phyloP scores from a whole-genome alignment of 2,888 invertebrate genomes.

The Acleris cristana region DNA sequence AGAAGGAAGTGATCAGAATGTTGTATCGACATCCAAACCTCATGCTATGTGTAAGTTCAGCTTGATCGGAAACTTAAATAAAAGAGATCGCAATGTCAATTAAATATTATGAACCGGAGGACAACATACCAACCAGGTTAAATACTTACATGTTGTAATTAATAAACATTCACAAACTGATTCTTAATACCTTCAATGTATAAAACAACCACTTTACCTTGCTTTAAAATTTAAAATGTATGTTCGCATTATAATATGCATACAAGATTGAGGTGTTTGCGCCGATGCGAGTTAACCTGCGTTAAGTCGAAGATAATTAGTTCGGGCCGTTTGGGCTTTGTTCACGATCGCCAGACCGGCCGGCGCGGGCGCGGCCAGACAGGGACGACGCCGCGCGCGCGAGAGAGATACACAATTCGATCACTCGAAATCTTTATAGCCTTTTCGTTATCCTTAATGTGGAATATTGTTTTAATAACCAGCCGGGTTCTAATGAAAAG shows the following conservation, averaged over 20 bases:
- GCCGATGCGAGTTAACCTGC: slow-evolving; percentile 26
- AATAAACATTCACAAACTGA: background rate
- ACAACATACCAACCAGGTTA: too few species aligned
- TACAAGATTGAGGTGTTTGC: slow-evolving; percentile 32
- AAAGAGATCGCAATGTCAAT: too few species aligned
- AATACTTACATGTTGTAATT: too few species aligned
- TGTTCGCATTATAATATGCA: slow-evolving; percentile 20
- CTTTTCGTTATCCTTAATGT: slow-evolving; percentile 30
- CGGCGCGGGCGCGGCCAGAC: slow-evolving; percentile 72
- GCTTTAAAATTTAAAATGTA: background rate
- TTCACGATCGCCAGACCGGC: slow-evolving; percentile 57
- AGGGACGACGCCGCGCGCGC: slow-evolving; percentile 45
- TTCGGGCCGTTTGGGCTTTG: slow-evolving; percentile 28
- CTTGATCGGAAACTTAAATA: too few species aligned
- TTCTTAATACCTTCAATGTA: background rate
- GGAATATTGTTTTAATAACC: slow-evolving; percentile 50
- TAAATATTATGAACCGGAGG: too few species aligned
- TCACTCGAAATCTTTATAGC: slow-evolving; percentile 17
- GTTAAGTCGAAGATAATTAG: slow-evolving; percentile 42
- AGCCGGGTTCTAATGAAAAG: slow-evolving; percentile 49
- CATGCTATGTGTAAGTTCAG: too few species aligned
- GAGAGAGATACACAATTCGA: slow-evolving; percentile 45
- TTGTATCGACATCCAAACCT: too few species aligned
- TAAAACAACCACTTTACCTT: background rate
- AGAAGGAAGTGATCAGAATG: too few species aligned